Base-by-base conservation (phyloP, 2,888 invertebrate genomes). In the Orthonychiurus folsomi region DNA sequence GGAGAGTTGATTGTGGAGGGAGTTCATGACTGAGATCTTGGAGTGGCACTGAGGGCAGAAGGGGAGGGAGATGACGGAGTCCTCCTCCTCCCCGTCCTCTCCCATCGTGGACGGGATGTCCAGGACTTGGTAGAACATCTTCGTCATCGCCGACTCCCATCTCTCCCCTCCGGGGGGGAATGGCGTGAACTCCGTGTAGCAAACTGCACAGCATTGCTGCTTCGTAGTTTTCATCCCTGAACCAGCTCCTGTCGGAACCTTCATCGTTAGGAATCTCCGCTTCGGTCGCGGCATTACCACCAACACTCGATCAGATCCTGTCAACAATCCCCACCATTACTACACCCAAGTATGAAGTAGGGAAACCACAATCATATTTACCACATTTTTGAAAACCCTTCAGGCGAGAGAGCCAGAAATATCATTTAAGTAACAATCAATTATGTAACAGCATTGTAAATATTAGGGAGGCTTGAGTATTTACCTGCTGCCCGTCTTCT, bases 31-130 rank as follows among this genome's bases (percentile, higher is more conserved):
- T 9, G 67, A 63, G 5, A 69, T 63, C 50, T 67, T 69, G 0
- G 65, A 64, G 55, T 69, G 69, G 53, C 69, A 69, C 60, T 67
- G 61, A 2, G 69, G 65, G 52, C 69, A 69, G 55, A 67, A 69
- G 1, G 69, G 69, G 12, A 69, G 50, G 0, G 64, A 63, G 5
- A 63, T 26, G 1, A 69, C 62, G 1, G 61, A 26, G n/a, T 65
- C 65, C 3, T 69, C 67, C 3, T 64, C 65, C 12, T 65, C 67
- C 15, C 59, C 66, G 23, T 67, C 65, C 1, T 57, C 21, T 48
- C 48, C 37, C 20, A 61, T 57, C 18, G 57, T 48, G 5, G 64
- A 58, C 15, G 67, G 66, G 53, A 69, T 66, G 28, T 65, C 62
- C 50, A 69, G 56, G 1, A 64, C 66, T 20, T 60, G 59, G 50